Base-by-base conservation (phyloP, 2,888 invertebrate species). In the Dascillus cervinus region DNA sequence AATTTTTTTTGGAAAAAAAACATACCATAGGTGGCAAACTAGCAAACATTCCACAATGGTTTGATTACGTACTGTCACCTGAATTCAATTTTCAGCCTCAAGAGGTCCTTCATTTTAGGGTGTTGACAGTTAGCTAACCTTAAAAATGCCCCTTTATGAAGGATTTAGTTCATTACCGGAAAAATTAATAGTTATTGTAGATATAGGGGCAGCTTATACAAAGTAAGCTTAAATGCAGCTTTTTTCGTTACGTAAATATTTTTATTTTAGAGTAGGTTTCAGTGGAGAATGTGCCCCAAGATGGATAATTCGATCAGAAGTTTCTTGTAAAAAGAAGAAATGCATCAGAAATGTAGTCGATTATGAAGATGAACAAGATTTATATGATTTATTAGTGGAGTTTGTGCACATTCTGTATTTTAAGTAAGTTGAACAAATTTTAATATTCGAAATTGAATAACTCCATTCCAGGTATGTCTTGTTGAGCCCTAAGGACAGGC, bases 401-500 rank as follows among this genome's bases (percentile, higher is more conserved):
- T 94, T 92, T 69, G 67, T 96, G 29, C 89, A 92, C 56, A 67
- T 73, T 25, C 68, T 95, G 27, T 95, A 91, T 65, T 94, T 90
- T 64, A 86, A 85, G 89, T 89, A 65, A 55, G 36, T 36, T 11
- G 3, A 2, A 11, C 2, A 21, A 22, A 34, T 29, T 32, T 20
- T 8, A 13, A 26, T 34, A 10, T 21, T 27, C 22, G 11, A 20
- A 26, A 19, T 26, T 13, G 24, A 22, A 20, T 23, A 22, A 9
- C 13, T 9, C 14, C 22, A 20, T 58, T 66, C 9, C 56, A 92
- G 92, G 50, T 80, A 91, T 60, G 75, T 91, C 14, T 70, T 94
- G 26, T 82, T 92, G 24, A 95, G 88, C 57, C 94, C 96, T 0
- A 94, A 95, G 64, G 95, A 92, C 53, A 74, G 92, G 11, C 82